Base-by-base conservation (phyloP, 1,140 invertebrate species). In the Drosophila sulfurigaster region DNA sequence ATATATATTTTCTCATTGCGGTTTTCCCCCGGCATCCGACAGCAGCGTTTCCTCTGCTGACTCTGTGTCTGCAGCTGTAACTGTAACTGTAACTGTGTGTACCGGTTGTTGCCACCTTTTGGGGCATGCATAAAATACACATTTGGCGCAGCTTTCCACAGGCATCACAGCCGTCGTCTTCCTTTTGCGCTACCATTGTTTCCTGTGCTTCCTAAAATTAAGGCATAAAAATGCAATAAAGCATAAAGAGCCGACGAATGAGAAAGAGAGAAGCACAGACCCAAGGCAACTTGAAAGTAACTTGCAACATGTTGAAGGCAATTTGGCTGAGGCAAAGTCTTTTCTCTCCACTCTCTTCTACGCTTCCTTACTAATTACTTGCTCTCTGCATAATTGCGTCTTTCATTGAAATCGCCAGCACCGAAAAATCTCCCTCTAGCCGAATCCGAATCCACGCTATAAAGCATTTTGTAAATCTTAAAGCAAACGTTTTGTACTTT, bases 71-170 rank as follows among this genome's bases (percentile, higher is more conserved):
- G 10, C 16, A 16, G 16, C 16, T 60, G 56, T 51, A 32, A 15
- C 32, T 68, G 56, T 51, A 32, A 15, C 32, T 68, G 54, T 66
- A 30, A 67, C 63, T 54, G 38, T 74, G 38, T 74, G 64, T 56
- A 45, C 41, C 45, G 41, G 58, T 63, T 66, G 56, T 52, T 79
- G 81, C 78, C 75, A 85, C 85, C 85, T 89, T 85, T 81, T 89
- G 85, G 63, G 69, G 72, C 69, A 75, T 72, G 83, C 83, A 88
- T 88, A 89, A 88, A 88, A 88, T 89, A 85, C 81, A 77, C 81
- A 88, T 88, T 88, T 88, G 58, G 49, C 58, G 63, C 58, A 41
- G 58, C 63, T 57, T 57, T 57, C 51, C 78, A 79, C 83, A 72
- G 75, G 45, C 65, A 75, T 64, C 81, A 71, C 82, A 86, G 81